phyloP scores from a whole-genome alignment of 53 echinoderm and acorn worm genomes.

The Crossaster papposus region DNA sequence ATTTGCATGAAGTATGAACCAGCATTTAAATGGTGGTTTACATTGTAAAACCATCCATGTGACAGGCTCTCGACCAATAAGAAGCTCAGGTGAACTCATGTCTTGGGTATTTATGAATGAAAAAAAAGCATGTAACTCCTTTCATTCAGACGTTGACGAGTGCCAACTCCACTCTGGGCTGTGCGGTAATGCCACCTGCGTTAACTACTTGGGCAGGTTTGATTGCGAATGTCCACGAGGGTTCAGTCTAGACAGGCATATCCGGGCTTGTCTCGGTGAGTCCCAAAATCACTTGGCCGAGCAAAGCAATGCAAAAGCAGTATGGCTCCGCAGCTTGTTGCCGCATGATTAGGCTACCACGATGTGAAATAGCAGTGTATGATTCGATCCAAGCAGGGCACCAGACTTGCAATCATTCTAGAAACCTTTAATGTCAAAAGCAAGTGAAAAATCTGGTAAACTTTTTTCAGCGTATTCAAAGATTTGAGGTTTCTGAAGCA shows the following conservation, averaged over 20 bases:
- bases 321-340: neutral
- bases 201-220: slow-evolving; percentile 66
- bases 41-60: too few relatives aligned
- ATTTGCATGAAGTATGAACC: too few relatives aligned
- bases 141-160: slow-evolving; percentile 70
- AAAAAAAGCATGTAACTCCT: neutral
- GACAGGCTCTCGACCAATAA: neutral
- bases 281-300: neutral
- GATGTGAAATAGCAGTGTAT: slow-evolving; percentile 16
- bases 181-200: slow-evolving; percentile 85
- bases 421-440: too few relatives aligned
- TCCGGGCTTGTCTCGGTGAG: slow-evolving; percentile 59
- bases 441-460: too few relatives aligned
- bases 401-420: neutral
- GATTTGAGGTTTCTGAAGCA: too few relatives aligned
- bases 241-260: slow-evolving; percentile 22
- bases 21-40: too few relatives aligned
- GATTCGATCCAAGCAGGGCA: neutral
- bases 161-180: slow-evolving; percentile 75
- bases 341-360: neutral
- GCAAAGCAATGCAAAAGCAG: neutral
- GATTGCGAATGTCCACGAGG: slow-evolving; percentile 59
- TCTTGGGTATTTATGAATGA: neutral
- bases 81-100: neutral
- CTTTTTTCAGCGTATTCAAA: too few relatives aligned